phyloP scores from a whole-genome alignment of 2,113 vertebrate genomes.

The Pterocles orientalis region DNA sequence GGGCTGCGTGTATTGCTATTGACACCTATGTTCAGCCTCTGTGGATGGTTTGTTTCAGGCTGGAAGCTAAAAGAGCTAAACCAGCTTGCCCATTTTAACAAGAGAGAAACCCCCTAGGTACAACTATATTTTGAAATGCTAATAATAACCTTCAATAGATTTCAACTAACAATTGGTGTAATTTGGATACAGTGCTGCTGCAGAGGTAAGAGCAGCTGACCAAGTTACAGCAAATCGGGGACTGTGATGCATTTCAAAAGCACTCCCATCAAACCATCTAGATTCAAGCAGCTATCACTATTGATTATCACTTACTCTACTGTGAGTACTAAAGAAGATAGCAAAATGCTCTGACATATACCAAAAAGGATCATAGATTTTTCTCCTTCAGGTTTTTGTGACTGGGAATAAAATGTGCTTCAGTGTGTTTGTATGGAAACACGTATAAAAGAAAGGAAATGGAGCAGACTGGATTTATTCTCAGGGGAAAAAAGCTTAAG shows the following conservation, averaged over 20 bases:
- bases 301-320: conserved; percentile 75
- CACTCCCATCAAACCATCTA: conserved; percentile 48
- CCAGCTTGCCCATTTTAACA: conserved; percentile 59
- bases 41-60: background rate
- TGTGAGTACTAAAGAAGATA: conserved; percentile 46
- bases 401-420: background rate
- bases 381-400: conserved; percentile 21
- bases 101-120: conserved; percentile 33
- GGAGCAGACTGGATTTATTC: background rate
- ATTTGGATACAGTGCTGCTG: conserved; percentile 59
- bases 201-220: conserved; percentile 67
- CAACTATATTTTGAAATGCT: conserved; percentile 57
- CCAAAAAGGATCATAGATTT: conserved; percentile 26
- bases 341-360: conserved; percentile 38
- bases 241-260: conserved; percentile 68
- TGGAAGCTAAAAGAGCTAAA: conserved; percentile 54
- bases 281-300: conserved; percentile 68
- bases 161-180: conserved; percentile 58
- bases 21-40: background rate
- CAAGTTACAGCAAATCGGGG: conserved; percentile 70
- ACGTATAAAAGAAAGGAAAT: background rate
- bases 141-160: conserved; percentile 71
- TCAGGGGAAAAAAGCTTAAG: background rate
- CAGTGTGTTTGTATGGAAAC: background rate
- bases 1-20: background rate